These are phyloP conservation scores for Procambarus virginalis DNA, from an alignment of 1,140 invertebrate genomes.

Conservation along the genomic window DNA sequence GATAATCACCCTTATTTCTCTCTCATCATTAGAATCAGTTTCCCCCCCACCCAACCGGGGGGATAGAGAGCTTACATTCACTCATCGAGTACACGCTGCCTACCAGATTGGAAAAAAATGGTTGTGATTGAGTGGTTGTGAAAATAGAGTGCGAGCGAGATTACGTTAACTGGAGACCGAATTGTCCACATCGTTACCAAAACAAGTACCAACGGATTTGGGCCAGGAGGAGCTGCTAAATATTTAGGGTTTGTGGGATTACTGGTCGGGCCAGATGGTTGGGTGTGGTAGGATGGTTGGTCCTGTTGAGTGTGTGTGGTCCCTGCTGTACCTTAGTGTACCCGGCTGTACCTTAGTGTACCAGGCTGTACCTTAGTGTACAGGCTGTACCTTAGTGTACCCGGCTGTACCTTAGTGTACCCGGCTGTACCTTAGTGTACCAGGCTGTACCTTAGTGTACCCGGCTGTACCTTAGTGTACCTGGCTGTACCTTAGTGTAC, in stretches of 20 bases:
- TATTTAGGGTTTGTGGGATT: background rate
- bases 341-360: no score
- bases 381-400: no score
- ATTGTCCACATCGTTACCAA: background rate
- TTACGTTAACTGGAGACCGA: background rate
- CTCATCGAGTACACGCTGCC: background rate
- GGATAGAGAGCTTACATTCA: background rate
- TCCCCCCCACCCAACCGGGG: background rate
- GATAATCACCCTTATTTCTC: background rate
- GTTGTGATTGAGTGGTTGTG: background rate
- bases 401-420: no score
- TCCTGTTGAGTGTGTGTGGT: no score
- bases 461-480: no score
- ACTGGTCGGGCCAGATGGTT: background rate
- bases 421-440: no score
- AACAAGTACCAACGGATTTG: background rate
- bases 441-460: no score
- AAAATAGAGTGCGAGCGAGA: background rate
- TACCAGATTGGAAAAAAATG: background rate
- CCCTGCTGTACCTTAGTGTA: no score
- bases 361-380: no score
- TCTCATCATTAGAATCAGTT: background rate
- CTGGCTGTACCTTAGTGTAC: no score
- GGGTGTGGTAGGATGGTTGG: no score
- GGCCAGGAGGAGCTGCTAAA: background rate